phyloP scores from a whole-genome alignment of 2,113 vertebrate genomes.

The Rhodinocichla rosea region DNA sequence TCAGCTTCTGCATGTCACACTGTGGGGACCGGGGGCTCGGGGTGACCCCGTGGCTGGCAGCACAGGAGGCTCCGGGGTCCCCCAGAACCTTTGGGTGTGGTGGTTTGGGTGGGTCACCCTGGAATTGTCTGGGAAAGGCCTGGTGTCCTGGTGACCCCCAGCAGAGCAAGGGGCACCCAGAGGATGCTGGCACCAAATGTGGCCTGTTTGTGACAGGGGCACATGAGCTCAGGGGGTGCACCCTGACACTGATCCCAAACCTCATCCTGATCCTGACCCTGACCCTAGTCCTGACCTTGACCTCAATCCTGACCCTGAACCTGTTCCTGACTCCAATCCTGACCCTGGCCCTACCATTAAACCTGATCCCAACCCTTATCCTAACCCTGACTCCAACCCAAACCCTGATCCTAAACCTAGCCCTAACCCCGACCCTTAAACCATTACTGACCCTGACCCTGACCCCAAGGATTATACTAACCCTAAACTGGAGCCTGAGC shows the following conservation, averaged over 20 bases:
- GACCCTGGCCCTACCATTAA: neutral
- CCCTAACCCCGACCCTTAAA: neutral
- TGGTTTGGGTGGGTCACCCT: rapidly evolving
- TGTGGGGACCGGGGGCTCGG: conserved; percentile 2
- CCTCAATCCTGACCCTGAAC: too few species aligned
- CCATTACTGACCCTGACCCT: neutral
- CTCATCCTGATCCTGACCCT: neutral
- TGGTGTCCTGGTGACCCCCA: neutral
- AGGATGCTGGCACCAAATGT: neutral
- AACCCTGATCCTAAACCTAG: neutral
- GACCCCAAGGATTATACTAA: neutral
- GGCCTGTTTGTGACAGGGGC: rapidly evolving
- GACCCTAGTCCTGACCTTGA: neutral
- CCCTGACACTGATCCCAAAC: neutral
- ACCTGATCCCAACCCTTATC: neutral
- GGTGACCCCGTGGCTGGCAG: rapidly evolving
- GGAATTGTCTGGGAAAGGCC: neutral
- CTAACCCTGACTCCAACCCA: too few species aligned
- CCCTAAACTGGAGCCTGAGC: neutral
- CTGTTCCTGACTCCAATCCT: too few species aligned
- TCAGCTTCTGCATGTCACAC: conserved; percentile 99
- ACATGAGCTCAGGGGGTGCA: neutral
- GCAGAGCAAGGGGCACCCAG: neutral
- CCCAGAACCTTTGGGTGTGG: neutral
- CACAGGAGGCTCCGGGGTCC: rapidly evolving